phyloP scores from a whole-genome alignment of 2,113 vertebrate species.

The Stigmatopora nigra region DNA sequence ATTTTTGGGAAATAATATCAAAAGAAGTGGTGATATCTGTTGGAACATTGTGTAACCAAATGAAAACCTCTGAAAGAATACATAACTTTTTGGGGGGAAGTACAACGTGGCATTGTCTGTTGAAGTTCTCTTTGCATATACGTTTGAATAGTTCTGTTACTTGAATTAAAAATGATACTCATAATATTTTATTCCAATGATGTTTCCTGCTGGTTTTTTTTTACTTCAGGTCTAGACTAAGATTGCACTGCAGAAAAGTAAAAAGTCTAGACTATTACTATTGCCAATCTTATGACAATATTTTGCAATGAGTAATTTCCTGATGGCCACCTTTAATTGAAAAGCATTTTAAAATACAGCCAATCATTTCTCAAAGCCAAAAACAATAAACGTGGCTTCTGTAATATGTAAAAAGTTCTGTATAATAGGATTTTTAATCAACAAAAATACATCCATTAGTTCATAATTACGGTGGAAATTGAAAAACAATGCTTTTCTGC shows the following conservation, averaged over 20 bases:
- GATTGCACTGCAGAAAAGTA: neutral
- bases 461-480: conserved; percentile 37
- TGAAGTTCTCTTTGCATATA: neutral
- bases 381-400: conserved; percentile 20
- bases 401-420: conserved; percentile 20
- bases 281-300: neutral
- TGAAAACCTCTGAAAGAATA: neutral
- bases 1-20: neutral
- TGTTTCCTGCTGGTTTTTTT: neutral
- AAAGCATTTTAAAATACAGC: neutral
- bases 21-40: neutral
- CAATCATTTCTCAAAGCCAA: conserved; percentile 6
- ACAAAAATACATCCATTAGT: conserved; percentile 28
- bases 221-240: neutral
- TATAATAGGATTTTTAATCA: conserved; percentile 25
- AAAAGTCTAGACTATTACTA: neutral
- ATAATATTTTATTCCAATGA: neutral
- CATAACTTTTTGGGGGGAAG: neutral
- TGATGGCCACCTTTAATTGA: neutral
- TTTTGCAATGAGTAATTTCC: neutral
- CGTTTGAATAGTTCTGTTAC: neutral
- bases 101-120: neutral
- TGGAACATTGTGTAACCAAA: neutral
- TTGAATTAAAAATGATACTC: neutral
- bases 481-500: conserved; percentile 34